phyloP scores from a whole-genome alignment of 2,113 vertebrate species.

The Thunnus thynnus region DNA sequence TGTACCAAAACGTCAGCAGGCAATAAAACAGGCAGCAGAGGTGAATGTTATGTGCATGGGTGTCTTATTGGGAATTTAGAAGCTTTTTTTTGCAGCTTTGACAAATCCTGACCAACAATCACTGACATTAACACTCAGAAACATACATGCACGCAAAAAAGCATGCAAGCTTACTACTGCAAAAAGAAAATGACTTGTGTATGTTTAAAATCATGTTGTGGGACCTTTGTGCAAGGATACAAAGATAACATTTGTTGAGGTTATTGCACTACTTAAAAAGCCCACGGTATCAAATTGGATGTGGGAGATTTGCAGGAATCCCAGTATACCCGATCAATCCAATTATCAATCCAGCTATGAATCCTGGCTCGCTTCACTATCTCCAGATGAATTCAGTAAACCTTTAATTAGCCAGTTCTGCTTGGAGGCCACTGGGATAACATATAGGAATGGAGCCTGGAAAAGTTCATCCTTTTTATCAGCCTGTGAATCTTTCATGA shows the following conservation, averaged over 20 bases:
- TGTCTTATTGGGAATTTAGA: background rate
- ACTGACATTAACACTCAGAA: background rate
- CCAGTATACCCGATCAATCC: conserved; percentile 40
- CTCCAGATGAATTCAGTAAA: conserved; percentile 60
- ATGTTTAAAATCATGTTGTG: too few relatives aligned
- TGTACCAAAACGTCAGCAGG: background rate
- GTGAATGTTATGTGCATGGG: background rate
- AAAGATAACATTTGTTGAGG: background rate
- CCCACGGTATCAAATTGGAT: conserved; percentile 11
- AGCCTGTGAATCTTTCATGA: conserved; percentile 56
- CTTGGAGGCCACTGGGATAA: conserved; percentile 54
- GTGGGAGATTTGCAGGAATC: conserved; percentile 24
- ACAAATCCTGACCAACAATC: background rate
- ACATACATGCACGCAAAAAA: background rate
- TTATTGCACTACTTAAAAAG: background rate
- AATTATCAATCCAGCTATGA: conserved; percentile 57
- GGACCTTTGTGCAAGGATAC: too few relatives aligned
- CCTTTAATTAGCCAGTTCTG: conserved; percentile 65
- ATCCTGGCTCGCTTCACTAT: conserved; percentile 51
- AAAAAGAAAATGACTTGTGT: too few relatives aligned
- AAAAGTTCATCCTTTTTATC: conserved; percentile 35
- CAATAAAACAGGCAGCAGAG: background rate
- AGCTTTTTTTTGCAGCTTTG: background rate
- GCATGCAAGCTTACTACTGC: background rate
- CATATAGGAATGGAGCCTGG: conserved; percentile 19